Conservation (phyloP, 2,797 vertebrate species). For the Tolypeutes matacus region DNA sequence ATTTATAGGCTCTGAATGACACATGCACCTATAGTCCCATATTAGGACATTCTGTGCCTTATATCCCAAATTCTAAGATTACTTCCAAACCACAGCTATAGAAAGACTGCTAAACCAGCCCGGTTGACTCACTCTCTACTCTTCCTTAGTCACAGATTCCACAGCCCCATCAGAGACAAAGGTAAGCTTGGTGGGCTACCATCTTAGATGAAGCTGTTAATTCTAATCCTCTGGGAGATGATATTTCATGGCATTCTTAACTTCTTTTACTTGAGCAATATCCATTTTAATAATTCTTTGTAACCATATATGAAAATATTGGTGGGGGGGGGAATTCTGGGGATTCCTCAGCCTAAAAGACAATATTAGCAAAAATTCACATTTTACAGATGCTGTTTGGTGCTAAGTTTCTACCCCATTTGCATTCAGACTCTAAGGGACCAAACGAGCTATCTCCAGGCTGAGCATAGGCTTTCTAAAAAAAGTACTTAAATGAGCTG, state of each 20-base stretch:
- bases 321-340: background rate
- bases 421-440: too few species aligned
- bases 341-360: background rate
- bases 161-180: background rate
- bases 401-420: too few species aligned
- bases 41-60: background rate
- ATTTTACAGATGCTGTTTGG: too few species aligned
- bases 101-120: background rate
- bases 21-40: background rate
- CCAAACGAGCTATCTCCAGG: too few species aligned
- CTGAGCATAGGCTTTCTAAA: too few species aligned
- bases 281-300: background rate
- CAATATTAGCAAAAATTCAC: too few species aligned
- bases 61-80: background rate
- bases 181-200: background rate
- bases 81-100: background rate
- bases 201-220: background rate
- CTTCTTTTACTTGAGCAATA: background rate
- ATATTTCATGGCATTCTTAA: background rate
- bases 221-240: slow-evolving; percentile 28
- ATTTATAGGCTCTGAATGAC: background rate
- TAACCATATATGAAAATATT: background rate
- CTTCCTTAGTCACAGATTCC: background rate
- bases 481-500: too few species aligned
- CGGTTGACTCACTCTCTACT: background rate